These are phyloP conservation scores for Leptogaster cylindrica DNA, from an alignment of 2,888 invertebrate species.

Conservation along the genomic window DNA sequence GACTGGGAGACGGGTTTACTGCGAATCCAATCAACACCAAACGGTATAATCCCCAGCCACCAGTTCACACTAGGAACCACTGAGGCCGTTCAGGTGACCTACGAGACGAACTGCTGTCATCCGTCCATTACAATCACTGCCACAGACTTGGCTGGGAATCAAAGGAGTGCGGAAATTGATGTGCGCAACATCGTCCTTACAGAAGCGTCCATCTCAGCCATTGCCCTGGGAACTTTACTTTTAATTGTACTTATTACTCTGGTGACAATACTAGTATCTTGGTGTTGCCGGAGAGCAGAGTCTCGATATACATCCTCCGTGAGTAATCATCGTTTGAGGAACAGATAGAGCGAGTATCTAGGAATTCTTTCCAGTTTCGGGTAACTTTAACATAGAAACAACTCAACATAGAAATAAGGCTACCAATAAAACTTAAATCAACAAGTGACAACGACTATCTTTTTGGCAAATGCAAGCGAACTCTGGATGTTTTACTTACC, in stretches of 20 bases:
- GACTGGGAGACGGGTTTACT: conserved; percentile 72
- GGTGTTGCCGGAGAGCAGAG: conserved; percentile 67
- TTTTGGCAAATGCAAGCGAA: no score
- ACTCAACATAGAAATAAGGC: background rate
- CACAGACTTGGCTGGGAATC: conserved; percentile 73
- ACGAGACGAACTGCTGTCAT: conserved; percentile 76
- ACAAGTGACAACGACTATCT: background rate
- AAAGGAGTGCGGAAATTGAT: conserved; percentile 69
- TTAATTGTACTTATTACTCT: conserved; percentile 68
- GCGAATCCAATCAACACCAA: conserved; percentile 66
- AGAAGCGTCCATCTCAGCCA: conserved; percentile 70
- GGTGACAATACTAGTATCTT: conserved; percentile 66
- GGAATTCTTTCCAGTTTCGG: background rate
- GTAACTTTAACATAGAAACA: no score
- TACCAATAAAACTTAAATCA: conserved; percentile 11
- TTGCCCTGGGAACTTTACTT: conserved; percentile 71
- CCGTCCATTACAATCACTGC: conserved; percentile 72
- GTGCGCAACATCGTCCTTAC: conserved; percentile 62
- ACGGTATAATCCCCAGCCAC: conserved; percentile 68
- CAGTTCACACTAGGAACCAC: conserved; percentile 73
- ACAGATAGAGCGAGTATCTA: background rate
- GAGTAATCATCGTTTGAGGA: conserved; percentile 56
- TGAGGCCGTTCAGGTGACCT: conserved; percentile 70
- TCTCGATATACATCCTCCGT: conserved; percentile 69
- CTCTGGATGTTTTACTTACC: conserved; percentile 30